Base-by-base conservation (phyloP, 2,888 invertebrate genomes). In the Biston betularia region DNA sequence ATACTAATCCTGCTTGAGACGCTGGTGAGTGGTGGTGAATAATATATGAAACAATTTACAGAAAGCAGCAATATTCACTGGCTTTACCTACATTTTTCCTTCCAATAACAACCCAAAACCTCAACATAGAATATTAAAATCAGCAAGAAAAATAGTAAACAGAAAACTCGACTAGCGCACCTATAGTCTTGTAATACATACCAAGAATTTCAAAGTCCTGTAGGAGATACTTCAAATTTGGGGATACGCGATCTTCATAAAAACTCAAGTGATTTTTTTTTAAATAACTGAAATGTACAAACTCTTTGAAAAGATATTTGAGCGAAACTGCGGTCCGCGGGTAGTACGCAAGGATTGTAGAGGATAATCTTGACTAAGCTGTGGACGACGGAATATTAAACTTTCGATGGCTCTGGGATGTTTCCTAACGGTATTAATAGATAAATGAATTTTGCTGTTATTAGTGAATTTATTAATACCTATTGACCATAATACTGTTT, bases 291-390 rank as follows among this genome's bases (percentile, higher is more conserved):
- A 75, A 74, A 74, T 72, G 70, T 73, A 55, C 45, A 60, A 63
- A 74, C 35, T 55, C 48, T 12, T 44, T 65, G 65, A 69, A 76
- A 69, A 45, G 50, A 71, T 69, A 75, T 75, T 74, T 68, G 60
- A 73, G 75, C 69, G 53, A 48, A 74, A 65, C 62, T 57, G 58
- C 57, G 63, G 57, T 45, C 44, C 56, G 46, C 58, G 53, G 56
- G 46, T 52, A 60, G 62, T 63, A 67, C 44, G 58, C 49, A 72
- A 65, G 71, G 70, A 72, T 76, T 74, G 64, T 24, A 69, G 68
- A 55, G 74, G 72, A 77, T 79, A 74, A 78, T 80, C 75, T 72
- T 70, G 57, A 75, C 71, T 77, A 78, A 81, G 75, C 72, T 73
- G 55, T 70, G 70, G 67, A 63, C 61, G 71, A 64, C 65, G 68